Percentiles rank a stretch among this genome's conserved stretches.
These are phyloP conservation scores for Synanceia verrucosa DNA, from an alignment of 2,797 vertebrate species.

Conservation along the genomic window DNA sequence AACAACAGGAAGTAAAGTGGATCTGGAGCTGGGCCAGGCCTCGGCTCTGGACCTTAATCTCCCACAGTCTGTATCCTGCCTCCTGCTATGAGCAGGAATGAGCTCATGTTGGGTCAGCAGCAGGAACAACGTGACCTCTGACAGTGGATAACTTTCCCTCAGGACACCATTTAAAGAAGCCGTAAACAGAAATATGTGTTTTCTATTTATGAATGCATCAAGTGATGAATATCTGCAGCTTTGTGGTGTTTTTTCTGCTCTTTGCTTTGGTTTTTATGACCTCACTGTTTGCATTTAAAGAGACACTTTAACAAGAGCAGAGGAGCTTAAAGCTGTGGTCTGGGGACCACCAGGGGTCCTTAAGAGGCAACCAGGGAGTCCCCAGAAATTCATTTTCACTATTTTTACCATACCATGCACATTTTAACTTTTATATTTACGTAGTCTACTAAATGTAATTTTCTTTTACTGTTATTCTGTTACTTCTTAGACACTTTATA, in stretches of 20 bases:
- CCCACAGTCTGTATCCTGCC: slow-evolving; percentile 50
- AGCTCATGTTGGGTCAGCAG: slow-evolving; percentile 26
- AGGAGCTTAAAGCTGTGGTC: too few species aligned
- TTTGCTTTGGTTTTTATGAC: neutral
- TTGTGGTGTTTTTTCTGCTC: neutral
- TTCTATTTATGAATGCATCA: neutral
- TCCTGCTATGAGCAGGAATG: slow-evolving; percentile 24
- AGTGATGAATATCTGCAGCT: neutral
- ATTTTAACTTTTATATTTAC: too few species aligned
- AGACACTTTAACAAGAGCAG: too few species aligned
- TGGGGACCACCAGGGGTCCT: too few species aligned
- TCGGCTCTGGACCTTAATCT: slow-evolving; percentile 24
- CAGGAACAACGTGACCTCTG: slow-evolving; percentile 3
- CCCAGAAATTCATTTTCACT: too few species aligned
- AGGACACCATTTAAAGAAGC: neutral
- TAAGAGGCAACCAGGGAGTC: too few species aligned
- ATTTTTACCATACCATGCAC: too few species aligned
- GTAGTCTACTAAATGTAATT: too few species aligned
- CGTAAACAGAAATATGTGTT: neutral
- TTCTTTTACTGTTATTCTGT: too few species aligned
- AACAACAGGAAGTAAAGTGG: slow-evolving; percentile 16
- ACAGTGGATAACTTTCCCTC: neutral
- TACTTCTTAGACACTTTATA: too few species aligned
- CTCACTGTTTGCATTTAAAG: too few species aligned
- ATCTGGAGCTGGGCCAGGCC: neutral